Base-by-base conservation (phyloP, 2,888 invertebrate genomes). In the Zaprionus obscuricornis region DNA sequence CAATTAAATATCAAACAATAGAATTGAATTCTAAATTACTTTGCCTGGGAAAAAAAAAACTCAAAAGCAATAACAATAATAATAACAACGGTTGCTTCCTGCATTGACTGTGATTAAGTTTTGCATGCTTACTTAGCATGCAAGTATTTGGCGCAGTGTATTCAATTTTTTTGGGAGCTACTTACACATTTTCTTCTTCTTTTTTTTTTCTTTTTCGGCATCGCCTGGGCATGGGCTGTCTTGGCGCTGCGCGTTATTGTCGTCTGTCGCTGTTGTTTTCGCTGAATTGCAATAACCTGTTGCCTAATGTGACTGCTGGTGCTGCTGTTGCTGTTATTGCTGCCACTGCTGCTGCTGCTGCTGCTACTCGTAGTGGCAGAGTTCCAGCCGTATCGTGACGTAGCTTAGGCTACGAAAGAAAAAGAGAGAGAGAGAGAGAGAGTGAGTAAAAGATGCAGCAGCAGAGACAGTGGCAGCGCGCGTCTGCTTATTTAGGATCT, bases 281-380 rank as follows among this genome's bases (percentile, higher is more conserved):
- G 85, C 84, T 66, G 81, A 85, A 86, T 85, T 82, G 84, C 85
- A 86, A 85, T 85, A 85, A 86, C 87, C 87, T 85, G 87, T 85
- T 87, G 87, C 87, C 71, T 74, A 85, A 86, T 86, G 59, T 72
- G 71, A 71, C 54, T 37, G 40, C 37, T 29, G 49, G 4, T 24
- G 42, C 22, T 33, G 55, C 20, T 10, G 39, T 39, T 14, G 42
- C 4, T 26, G n/a, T n/a, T n/a, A n/a, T n/a, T n/a, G n/a, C n/a
- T 22, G 22, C 40, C 11, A 13, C 26, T 5, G 3, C 14, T 3
- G 14, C 8, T 4, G 10, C 11, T 8, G 17, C 22, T 42, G 49
- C 65, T n/a, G 51, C 39, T 22, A 39, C 33, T 51, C 50, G 62
- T 52, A 39, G 62, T 43, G 47, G 67, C 63, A 40, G 52, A 56